phyloP scores from a whole-genome alignment of 2,797 vertebrate species.

The Phoebastria nigripes region DNA sequence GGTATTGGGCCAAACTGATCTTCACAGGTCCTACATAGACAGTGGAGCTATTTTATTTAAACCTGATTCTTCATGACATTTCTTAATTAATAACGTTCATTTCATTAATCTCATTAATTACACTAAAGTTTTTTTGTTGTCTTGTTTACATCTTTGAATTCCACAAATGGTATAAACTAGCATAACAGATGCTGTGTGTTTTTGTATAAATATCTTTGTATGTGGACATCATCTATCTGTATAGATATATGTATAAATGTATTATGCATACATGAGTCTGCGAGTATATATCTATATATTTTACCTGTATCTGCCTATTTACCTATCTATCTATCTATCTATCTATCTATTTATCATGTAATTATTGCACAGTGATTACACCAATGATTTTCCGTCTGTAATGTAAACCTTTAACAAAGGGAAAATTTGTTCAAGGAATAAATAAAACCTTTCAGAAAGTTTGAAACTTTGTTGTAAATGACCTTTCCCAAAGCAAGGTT shows the following conservation, averaged over 20 bases:
- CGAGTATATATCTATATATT: neutral
- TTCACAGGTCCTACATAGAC: neutral
- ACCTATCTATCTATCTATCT: neutral
- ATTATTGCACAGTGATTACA: neutral
- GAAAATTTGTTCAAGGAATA: neutral
- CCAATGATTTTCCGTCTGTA: neutral
- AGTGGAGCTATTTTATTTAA: neutral
- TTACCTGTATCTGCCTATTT: neutral
- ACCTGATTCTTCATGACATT: neutral
- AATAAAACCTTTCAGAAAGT: neutral
- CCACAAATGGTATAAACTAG: neutral
- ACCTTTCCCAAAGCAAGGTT: neutral
- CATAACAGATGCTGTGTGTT: fast-evolving
- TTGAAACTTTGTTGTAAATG: neutral
- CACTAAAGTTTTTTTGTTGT: neutral
- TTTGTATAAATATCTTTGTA: neutral
- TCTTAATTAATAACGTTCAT: neutral
- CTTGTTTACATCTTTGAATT: neutral
- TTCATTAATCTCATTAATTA: neutral
- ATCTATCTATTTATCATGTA: too few species aligned
- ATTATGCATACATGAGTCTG: neutral
- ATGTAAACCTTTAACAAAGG: neutral
- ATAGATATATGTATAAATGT: neutral
- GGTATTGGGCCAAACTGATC: neutral
- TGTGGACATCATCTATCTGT: neutral